Base-by-base conservation (phyloP, 2,113 vertebrate species). In the Channa argus region DNA sequence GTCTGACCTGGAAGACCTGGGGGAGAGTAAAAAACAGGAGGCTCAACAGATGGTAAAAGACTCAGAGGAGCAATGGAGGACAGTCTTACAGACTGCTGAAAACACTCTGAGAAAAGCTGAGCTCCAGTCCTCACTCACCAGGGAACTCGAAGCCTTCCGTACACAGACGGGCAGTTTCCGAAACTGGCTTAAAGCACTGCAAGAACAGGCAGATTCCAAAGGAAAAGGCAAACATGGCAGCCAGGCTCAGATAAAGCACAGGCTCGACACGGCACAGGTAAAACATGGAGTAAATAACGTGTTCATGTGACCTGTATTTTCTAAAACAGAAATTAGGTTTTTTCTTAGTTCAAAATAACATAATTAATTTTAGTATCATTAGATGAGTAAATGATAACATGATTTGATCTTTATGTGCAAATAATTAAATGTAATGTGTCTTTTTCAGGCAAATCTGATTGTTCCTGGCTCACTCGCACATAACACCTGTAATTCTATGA, bases 51-150 rank as follows among this genome's bases (percentile, higher is more conserved):
- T 36, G 0, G 63, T 89, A 0, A 55, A 15, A 6, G 86, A 82
- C 2, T 60, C 75, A 2, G 85, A 93, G 71, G 80, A 90, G 72
- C 75, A 82, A 60, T 93, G 92, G 92, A 84, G 24, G 38, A 77
- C 8, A 1, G 37, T 92, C 39, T 77, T 93, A 52, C 75, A 76
- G 71, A 54, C 44, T 0, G 91, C 91, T 0, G 89, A 92, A 55
- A 34, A 85, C 53, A 37, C 61, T 1, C 70, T 86, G 59, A 64
- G 73, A 36, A 81, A 87, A 72, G 89, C 89, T 0, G 85, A 94
- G 79, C 45, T 85, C 33, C 89, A 83, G 38, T 89, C 88, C 70
- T 86, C 71, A 0, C 80, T 94, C 8, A 81, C 79, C 71, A 88
- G 72, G 69, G 91, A 93, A 76, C 74, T 90, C 53, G 76, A 89